Conservation (phyloP, 1,140 invertebrate species). For the Drosophila pallidifrons region DNA sequence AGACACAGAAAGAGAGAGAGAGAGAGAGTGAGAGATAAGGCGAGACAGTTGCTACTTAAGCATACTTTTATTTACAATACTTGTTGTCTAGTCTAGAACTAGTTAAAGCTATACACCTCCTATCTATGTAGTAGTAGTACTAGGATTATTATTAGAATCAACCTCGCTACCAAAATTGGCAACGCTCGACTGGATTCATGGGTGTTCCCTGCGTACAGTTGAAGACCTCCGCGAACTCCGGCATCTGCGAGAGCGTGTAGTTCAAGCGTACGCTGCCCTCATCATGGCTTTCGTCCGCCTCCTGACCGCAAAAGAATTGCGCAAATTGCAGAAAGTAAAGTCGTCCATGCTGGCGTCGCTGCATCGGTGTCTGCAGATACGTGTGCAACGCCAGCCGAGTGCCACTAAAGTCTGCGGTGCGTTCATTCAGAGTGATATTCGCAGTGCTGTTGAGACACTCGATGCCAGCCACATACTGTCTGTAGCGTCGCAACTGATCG, state of each 20-base stretch:
- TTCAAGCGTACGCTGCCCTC: slow-evolving; percentile 91
- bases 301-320: slow-evolving; percentile 76
- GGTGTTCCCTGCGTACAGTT: slow-evolving; percentile 88
- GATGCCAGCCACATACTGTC: slow-evolving; percentile 34
- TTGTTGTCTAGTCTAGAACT: slow-evolving; percentile 51
- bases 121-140: background rate
- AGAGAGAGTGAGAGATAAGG: background rate
- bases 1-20: background rate
- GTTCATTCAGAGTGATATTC: slow-evolving; percentile 55
- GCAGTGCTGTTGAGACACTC: slow-evolving; percentile 56
- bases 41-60: slow-evolving; percentile 36
- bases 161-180: slow-evolving; percentile 90
- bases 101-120: slow-evolving; percentile 63
- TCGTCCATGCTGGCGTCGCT: slow-evolving; percentile 34
- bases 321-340: slow-evolving; percentile 78
- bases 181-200: slow-evolving; percentile 94
- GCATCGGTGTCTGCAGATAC: slow-evolving; percentile 43
- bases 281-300: slow-evolving; percentile 90
- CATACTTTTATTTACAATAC: slow-evolving; percentile 73
- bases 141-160: too few species aligned
- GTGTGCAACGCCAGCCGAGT: slow-evolving; percentile 67
- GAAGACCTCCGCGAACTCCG: slow-evolving; percentile 91
- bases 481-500: slow-evolving; percentile 50
- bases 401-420: slow-evolving; percentile 70
- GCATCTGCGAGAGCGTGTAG: slow-evolving; percentile 92